phyloP scores from a whole-genome alignment of 2,113 vertebrate genomes.

The Myrmecophaga tridactyla region DNA sequence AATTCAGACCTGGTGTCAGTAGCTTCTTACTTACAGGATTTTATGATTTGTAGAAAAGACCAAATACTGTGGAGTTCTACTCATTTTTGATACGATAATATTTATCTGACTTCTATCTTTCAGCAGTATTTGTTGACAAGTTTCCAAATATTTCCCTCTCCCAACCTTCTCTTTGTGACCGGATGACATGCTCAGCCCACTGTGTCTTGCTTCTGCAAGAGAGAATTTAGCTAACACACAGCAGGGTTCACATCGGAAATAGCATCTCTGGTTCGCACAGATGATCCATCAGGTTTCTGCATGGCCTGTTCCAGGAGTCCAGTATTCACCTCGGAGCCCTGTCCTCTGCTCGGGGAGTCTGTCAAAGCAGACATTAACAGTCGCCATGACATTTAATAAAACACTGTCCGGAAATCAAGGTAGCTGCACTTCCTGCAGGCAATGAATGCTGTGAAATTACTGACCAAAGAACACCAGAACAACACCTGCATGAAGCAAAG shows the following conservation, averaged over 20 bases:
- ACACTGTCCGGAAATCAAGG: neutral
- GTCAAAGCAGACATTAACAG: neutral
- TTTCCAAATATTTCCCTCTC: neutral
- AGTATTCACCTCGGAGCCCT: neutral
- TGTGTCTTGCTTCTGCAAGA: neutral
- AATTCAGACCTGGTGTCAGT: neutral
- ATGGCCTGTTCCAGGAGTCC: neutral
- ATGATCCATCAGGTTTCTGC: neutral
- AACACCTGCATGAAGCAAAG: neutral
- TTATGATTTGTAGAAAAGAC: constrained; percentile 29
- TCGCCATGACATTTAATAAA: neutral
- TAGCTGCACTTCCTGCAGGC: too few relatives aligned
- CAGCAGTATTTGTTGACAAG: neutral
- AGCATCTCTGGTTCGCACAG: neutral
- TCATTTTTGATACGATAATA: neutral
- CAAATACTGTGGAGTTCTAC: neutral
- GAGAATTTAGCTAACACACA: neutral
- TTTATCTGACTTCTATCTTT: neutral
- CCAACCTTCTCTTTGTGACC: neutral
- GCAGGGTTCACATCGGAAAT: neutral
- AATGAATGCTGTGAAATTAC: neutral
- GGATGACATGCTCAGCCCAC: neutral
- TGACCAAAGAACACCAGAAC: neutral
- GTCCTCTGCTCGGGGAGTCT: neutral
- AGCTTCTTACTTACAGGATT: neutral